Evolutionary conservation across 2,113 vertebrate species (phyloP), one percentile per base, ranked within the genome.

Genomic region (Oryzias javanicus): DNA sequence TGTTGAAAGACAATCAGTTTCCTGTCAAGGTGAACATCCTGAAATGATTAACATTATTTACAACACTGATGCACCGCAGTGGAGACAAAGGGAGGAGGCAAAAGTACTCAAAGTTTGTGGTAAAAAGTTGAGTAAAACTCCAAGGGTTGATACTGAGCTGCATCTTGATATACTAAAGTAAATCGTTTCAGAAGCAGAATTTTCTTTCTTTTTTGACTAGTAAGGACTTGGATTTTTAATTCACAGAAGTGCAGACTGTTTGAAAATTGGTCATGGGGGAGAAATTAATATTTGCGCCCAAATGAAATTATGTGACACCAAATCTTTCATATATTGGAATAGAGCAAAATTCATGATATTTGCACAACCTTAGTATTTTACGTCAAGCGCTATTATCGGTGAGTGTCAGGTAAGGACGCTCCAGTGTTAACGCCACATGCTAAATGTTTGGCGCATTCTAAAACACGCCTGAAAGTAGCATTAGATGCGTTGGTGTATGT

Each of bases 1-100:
- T 45, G 70, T 74, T 86, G 73, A 88, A 84, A 84, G 74, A 72
- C 70, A 77, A 79, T 46, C 68, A 72, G 72, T 80, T 83, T 85
- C 73, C 78, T 80, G 81, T 88, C 84, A 87, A 74, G 87, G 86
- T 83, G 72, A 77, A 79, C 75, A 70, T 80, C 66, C 80, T 73
- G 72, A 83, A 82, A 89, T 80, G 60, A 86, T 87, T 87, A 81
- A 64, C 77, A 87, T 89, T 86, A 87, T 89, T 92, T 90, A 86
- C 82, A 59, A 60, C 66, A 55, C 45, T 4, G 65, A 70, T 80
- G 73, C 52, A 22, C 65, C 55, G 64, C 47, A 50, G 64, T 61
- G 69, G 72, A 18, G 58, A 60, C 49, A 7, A 65, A 75, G 62
- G 53, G n/a, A 27, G 52, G 55, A 65, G 75, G 71, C 67, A 75